phyloP scores from a whole-genome alignment of 2,888 invertebrate genomes.

The Orthosia gracilis region DNA sequence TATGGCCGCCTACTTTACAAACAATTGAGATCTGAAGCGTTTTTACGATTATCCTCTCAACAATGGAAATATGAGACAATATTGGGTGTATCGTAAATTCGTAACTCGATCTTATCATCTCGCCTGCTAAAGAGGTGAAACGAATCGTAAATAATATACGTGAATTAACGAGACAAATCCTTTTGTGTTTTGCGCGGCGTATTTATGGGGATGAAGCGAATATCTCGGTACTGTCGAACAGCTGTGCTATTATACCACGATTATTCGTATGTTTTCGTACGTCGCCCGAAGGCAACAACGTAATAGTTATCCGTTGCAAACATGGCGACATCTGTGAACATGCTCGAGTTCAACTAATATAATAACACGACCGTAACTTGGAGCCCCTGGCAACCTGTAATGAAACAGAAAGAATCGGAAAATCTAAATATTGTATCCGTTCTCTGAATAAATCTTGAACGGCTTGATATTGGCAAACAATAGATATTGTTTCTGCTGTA shows the following conservation, averaged over 20 bases:
- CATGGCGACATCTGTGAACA: conserved; percentile 82
- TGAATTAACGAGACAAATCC: conserved; percentile 86
- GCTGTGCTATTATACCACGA: conserved; percentile 75
- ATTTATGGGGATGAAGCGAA: conserved; percentile 67
- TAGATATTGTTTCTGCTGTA: conserved; percentile 25
- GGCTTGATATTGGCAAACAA: conserved; percentile 45
- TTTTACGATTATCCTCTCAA: conserved; percentile 78
- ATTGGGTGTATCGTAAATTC: conserved; percentile 87
- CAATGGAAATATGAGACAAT: conserved; percentile 87
- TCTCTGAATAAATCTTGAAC: conserved; percentile 52
- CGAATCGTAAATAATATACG: conserved; percentile 88
- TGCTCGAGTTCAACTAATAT: conserved; percentile 82
- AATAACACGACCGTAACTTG: conserved; percentile 82
- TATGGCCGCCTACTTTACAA: conserved; percentile 44
- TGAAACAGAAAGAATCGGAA: conserved; percentile 69
- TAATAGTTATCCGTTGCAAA: conserved; percentile 78
- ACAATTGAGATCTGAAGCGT: conserved; percentile 68
- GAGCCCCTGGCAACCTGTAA: conserved; percentile 75
- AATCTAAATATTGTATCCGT: conserved; percentile 50
- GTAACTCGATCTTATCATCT: conserved; percentile 86
- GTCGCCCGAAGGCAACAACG: conserved; percentile 75
- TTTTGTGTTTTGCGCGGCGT: conserved; percentile 76
- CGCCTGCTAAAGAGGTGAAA: conserved; percentile 84
- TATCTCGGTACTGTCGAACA: conserved; percentile 72
- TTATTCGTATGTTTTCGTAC: conserved; percentile 77